Evolutionary conservation across 2,113 vertebrate species (phyloP).

Genomic region (Trichechus manatus): DNA sequence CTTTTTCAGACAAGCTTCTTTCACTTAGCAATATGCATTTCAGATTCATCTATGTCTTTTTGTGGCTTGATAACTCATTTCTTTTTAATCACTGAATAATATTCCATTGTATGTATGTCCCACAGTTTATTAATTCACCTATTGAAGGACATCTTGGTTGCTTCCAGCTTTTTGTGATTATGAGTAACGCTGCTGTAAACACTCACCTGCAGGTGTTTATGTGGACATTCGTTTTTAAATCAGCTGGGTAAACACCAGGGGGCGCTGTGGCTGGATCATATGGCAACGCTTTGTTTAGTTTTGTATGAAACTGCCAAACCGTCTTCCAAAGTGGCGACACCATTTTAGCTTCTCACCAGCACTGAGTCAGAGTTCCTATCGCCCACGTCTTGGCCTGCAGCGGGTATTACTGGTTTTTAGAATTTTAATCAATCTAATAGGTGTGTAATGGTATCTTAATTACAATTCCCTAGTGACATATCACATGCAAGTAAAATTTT

Average conservation of each 20-base stretch:
- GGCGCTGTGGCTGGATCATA: neutral
- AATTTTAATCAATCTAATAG: too few relatives aligned
- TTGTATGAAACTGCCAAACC: neutral
- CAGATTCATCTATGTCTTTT: neutral
- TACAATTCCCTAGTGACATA: neutral
- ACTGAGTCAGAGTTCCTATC: neutral
- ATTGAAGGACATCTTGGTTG: neutral
- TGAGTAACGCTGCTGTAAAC: neutral
- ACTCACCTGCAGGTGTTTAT: neutral
- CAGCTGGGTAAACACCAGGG: neutral
- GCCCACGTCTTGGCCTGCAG: neutral
- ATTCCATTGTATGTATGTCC: neutral
- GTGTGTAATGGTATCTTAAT: neutral
- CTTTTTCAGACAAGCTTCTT: neutral
- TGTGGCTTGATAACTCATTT: neutral
- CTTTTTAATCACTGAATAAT: neutral
- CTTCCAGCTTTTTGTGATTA: neutral
- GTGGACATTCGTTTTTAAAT: neutral
- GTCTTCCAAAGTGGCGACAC: too few relatives aligned
- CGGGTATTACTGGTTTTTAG: neutral
- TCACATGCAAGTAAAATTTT: too few relatives aligned
- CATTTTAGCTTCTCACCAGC: neutral
- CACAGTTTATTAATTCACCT: neutral
- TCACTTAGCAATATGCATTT: neutral
- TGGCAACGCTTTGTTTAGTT: neutral